Evolutionary conservation across 2,888 invertebrate genomes (phyloP).

Genomic region (Leptopilina myrica): DNA sequence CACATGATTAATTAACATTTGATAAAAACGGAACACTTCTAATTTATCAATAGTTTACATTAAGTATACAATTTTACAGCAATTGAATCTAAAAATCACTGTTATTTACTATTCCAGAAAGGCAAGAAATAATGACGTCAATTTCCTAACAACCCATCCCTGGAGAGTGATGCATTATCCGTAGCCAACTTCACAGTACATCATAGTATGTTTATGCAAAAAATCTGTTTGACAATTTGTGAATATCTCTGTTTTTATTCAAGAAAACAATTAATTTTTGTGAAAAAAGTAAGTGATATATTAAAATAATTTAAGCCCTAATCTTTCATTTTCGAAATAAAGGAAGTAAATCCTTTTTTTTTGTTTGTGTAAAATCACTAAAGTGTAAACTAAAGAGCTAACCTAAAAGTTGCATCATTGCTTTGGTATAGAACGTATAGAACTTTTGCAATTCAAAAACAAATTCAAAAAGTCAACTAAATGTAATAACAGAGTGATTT

Average conservation of each 20-base stretch:
- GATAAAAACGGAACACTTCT: too few relatives aligned
- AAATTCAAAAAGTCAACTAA: background rate
- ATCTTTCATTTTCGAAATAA: background rate
- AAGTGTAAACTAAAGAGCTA: background rate
- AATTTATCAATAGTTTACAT: too few relatives aligned
- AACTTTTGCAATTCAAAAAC: too few relatives aligned
- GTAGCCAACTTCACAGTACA: background rate
- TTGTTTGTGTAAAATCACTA: background rate
- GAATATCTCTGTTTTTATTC: background rate
- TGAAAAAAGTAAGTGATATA: background rate
- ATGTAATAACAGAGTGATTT: background rate
- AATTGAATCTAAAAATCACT: too few relatives aligned
- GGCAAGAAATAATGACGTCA: background rate
- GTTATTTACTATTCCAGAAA: too few relatives aligned
- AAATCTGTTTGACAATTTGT: background rate
- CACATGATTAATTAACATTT: too few relatives aligned
- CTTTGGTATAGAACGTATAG: background rate
- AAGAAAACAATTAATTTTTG: background rate
- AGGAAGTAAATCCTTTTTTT: background rate
- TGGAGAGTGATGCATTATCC: background rate
- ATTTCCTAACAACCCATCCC: background rate
- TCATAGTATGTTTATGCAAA: background rate
- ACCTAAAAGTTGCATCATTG: slow-evolving; percentile 16
- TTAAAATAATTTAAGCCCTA: background rate
- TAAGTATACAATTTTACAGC: too few relatives aligned